Evolutionary conservation across 2,888 invertebrate genomes (phyloP).

Genomic region (Lithosia quadra): DNA sequence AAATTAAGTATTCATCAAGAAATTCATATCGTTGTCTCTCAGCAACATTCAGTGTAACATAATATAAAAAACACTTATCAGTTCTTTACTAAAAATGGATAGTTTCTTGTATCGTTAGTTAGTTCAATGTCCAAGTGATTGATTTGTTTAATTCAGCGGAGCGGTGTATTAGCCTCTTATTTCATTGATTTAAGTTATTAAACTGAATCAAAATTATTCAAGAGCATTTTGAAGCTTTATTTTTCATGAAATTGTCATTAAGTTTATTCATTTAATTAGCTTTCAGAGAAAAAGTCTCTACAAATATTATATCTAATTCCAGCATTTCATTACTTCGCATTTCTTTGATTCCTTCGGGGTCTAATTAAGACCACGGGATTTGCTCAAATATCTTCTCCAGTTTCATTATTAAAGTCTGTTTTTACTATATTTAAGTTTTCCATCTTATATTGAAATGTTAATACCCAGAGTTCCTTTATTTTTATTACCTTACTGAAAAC

Average conservation of each 20-base stretch:
- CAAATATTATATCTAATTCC: neutral
- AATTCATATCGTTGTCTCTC: too few relatives aligned
- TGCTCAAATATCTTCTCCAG: constrained; percentile 12
- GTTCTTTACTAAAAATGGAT: too few relatives aligned
- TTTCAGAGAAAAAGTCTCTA: neutral
- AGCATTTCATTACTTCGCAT: neutral
- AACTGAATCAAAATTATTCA: neutral
- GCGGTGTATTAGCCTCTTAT: constrained; percentile 39
- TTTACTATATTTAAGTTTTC: constrained; percentile 29
- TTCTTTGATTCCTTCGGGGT: constrained; percentile 18
- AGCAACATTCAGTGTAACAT: too few relatives aligned
- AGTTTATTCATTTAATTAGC: neutral
- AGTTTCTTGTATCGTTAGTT: too few relatives aligned
- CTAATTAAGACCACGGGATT: constrained; percentile 22
- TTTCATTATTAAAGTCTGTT: constrained; percentile 18
- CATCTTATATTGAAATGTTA: constrained; percentile 41
- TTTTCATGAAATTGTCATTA: neutral
- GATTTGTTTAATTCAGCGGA: constrained; percentile 31
- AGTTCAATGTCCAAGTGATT: constrained; percentile 18
- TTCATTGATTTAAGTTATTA: constrained; percentile 48
- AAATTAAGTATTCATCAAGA: too few relatives aligned
- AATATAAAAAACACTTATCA: too few relatives aligned
- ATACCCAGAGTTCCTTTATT: constrained; percentile 29
- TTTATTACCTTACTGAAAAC: constrained; percentile 40
- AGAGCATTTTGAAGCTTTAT: neutral